Base-by-base conservation (phyloP, 2,797 vertebrate genomes). In the Rhinatrema bivittatum region DNA sequence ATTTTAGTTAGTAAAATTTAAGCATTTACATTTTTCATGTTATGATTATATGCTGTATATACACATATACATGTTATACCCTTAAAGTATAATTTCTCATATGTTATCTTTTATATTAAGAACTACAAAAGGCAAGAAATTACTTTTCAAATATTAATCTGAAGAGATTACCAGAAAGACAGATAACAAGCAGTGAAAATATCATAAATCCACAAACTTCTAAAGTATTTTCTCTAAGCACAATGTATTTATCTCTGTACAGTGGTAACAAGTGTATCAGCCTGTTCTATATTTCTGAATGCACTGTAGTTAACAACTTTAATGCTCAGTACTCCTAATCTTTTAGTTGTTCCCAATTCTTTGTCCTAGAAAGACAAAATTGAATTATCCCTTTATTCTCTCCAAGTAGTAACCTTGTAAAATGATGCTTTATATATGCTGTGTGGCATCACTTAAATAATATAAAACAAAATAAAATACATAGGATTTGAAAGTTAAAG, bases 201-300 rank as follows among this genome's bases (percentile, higher is more conserved):
- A 69, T 36, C 59, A 47, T 60, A 63, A 60, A 62, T 67, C 19
- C 57, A 51, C 36, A 48, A 46, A 57, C 30, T 74, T 73, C 42
- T 66, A 45, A 71, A 63, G 56, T 70, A 59, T 69, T 78, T 69
- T 37, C 46, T 56, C 24, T 43, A 62, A 62, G n/a, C n/a, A n/a
- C n/a, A n/a, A n/a, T n/a, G n/a, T 56, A 47, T 40, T 70, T 70
- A 58, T 60, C 58, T 59, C 26, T 48, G 42, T 48, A 15, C 36
- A 39, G 38, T 65, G 60, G 51, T 60, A 46, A 70, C 50, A 67
- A 53, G 39, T 70, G n/a, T 62, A 39, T 69, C 59, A 72, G 60
- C 50, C 31, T 55, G 43, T 64, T 68, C 32, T 40, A 18, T 62
- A 56, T 60, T 42, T 70, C 25, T 1, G 12, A 54, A 64, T 60